Percentiles rank a stretch among this genome's conserved stretches.
Evolutionary conservation across 2,797 vertebrate species (phyloP).

Genomic region (Ceyx erithaca): DNA sequence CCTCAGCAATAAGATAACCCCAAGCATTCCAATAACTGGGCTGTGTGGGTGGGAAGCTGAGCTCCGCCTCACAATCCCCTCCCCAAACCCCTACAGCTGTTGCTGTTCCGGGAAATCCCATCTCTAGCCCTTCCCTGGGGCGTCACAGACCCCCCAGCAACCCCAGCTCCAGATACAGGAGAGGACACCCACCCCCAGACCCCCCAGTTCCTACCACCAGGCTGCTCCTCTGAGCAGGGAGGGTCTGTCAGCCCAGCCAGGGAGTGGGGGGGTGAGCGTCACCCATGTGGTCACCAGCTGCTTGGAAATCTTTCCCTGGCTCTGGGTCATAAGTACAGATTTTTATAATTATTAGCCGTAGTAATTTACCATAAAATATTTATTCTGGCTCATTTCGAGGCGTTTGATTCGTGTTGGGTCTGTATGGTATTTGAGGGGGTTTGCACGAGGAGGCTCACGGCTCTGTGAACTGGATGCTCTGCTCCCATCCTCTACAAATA

Average conservation of each 20-base stretch:
- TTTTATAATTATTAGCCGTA: constrained; percentile 72
- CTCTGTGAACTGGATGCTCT: neutral
- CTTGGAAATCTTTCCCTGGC: constrained; percentile 57
- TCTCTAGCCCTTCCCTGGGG: neutral
- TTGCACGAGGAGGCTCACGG: neutral
- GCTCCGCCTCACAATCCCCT: neutral
- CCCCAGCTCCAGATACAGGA: neutral
- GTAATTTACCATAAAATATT: constrained; percentile 73
- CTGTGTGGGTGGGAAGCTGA: neutral
- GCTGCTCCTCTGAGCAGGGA: neutral
- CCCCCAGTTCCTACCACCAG: neutral
- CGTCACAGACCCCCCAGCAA: neutral
- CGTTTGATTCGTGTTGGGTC: constrained; percentile 51
- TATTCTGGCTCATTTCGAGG: constrained; percentile 60
- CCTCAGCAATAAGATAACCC: neutral
- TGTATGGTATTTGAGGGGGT: neutral
- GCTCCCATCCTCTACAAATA: neutral
- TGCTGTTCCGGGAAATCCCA: neutral
- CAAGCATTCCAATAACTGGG: neutral
- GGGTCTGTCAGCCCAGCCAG: neutral
- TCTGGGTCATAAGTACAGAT: constrained; percentile 54
- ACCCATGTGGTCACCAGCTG: constrained; percentile 72
- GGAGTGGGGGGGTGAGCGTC: neutral
- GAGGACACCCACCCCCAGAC: neutral
- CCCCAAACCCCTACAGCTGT: neutral